These are phyloP conservation scores for Pseudachorutes palmiensis DNA, from an alignment of 1,140 invertebrate genomes.

Conservation along the genomic window DNA sequence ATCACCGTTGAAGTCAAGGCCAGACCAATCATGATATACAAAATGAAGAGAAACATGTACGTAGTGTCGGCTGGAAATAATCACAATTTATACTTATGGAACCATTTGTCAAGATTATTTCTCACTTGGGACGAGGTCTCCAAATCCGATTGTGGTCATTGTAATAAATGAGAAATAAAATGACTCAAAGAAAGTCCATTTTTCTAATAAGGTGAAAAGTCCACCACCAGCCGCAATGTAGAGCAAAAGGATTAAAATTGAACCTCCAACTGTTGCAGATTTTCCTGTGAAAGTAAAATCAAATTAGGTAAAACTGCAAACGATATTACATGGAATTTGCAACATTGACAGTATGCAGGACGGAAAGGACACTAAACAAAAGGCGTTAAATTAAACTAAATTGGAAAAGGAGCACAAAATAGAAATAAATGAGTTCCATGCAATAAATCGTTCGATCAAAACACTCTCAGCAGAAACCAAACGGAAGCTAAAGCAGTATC, in stretches of 20 bases:
- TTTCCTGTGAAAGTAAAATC: constrained; percentile 20
- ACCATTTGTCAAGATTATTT: constrained; percentile 28
- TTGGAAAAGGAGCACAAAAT: too few relatives aligned
- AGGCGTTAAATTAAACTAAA: too few relatives aligned
- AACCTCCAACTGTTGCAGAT: constrained; percentile 44
- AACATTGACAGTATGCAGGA: too few relatives aligned
- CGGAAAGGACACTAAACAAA: too few relatives aligned
- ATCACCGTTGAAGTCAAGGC: constrained; percentile 91
- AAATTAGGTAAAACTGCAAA: not conserved
- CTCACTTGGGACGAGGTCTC: constrained; percentile 81
- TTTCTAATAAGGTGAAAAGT: constrained; percentile 62
- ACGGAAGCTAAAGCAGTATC: constrained; percentile 16
- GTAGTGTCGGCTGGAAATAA: constrained; percentile 61
- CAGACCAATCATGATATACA: constrained; percentile 88
- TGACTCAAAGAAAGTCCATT: constrained; percentile 84
- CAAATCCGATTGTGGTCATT: constrained; percentile 90
- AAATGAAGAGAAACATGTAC: constrained; percentile 79
- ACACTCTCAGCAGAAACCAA: not conserved
- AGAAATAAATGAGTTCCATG: too few relatives aligned
- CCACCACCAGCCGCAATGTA: constrained; percentile 60
- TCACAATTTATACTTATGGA: not conserved
- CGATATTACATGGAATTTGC: not conserved
- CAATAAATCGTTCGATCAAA: too few relatives aligned
- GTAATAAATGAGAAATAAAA: constrained; percentile 93
- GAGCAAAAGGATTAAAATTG: constrained; percentile 62